Conservation (phyloP, 2,888 invertebrate species). For the Papilio elwesi region DNA sequence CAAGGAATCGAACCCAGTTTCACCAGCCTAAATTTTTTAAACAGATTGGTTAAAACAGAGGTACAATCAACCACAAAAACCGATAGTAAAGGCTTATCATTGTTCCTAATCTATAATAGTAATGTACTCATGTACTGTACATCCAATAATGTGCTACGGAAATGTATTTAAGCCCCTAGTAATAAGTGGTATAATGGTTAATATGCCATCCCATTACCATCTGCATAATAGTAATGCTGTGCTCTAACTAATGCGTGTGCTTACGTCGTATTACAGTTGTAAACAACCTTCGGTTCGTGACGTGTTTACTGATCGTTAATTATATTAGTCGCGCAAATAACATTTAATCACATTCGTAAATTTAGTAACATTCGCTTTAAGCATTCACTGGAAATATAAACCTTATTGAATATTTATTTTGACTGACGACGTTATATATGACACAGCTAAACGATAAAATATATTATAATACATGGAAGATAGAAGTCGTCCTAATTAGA, state of each 20-base stretch:
- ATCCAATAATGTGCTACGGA: not conserved
- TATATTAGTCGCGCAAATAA: constrained; percentile 7
- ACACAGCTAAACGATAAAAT: not conserved
- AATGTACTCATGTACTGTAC: not conserved
- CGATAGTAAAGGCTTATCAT: not conserved
- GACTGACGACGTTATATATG: not conserved
- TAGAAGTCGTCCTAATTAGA: too few species aligned
- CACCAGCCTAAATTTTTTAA: too few species aligned
- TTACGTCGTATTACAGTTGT: constrained; percentile 20
- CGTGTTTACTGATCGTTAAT: constrained; percentile 25
- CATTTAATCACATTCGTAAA: constrained; percentile 11
- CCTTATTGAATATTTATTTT: not conserved
- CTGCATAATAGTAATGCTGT: constrained; percentile 20
- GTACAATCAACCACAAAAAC: not conserved
- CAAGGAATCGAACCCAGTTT: too few species aligned
- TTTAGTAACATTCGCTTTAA: constrained; percentile 1
- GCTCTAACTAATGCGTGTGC: constrained; percentile 22
- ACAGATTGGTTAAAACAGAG: too few species aligned
- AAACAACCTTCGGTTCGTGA: constrained; percentile 29
- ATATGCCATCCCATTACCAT: constrained; percentile 25
- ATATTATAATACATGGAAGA: too few species aligned
- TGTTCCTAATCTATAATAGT: not conserved
- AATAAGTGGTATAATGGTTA: constrained; percentile 24
- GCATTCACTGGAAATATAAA: constrained; percentile 3
- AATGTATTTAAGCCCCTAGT: constrained; percentile 19